A percentile compares a stretch with the other conserved stretches of the same genome.
phyloP scores from a whole-genome alignment of 2,888 invertebrate genomes.

The Lydus trimaculatus region DNA sequence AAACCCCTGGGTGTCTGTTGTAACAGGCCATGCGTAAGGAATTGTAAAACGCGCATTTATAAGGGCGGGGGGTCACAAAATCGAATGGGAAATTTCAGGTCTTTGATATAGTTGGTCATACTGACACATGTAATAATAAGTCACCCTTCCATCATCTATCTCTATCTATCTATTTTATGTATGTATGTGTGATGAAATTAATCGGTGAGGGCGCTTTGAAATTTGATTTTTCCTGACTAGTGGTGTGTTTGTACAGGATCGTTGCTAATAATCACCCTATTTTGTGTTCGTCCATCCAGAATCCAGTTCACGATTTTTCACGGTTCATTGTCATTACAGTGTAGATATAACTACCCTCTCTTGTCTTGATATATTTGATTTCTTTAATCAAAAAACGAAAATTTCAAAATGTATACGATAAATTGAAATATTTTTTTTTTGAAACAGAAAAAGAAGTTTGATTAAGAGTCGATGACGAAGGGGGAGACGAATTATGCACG shows the following conservation, averaged over 20 bases:
- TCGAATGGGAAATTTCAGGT: slow-evolving; percentile 36
- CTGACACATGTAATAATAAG: slow-evolving; percentile 41
- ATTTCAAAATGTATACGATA: neutral
- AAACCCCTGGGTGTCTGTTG: slow-evolving; percentile 57
- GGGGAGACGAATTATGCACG: slow-evolving; percentile 20
- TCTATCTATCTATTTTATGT: neutral
- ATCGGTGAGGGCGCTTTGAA: slow-evolving; percentile 54
- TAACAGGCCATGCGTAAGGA: slow-evolving; percentile 58
- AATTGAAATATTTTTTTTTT: neutral
- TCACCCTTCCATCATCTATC: slow-evolving; percentile 18
- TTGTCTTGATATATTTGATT: neutral
- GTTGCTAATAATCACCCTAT: slow-evolving; percentile 50
- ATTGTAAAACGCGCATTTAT: slow-evolving; percentile 45
- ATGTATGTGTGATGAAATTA: slow-evolving; percentile 49
- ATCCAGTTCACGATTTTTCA: slow-evolving; percentile 1
- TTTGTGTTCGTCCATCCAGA: slow-evolving; percentile 2
- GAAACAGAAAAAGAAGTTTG: neutral
- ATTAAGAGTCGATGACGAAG: slow-evolving; percentile 23
- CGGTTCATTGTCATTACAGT: neutral
- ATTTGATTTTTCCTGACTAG: slow-evolving; percentile 56
- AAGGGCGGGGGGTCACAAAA: slow-evolving; percentile 41
- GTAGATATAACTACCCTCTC: neutral
- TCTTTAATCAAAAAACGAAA: neutral
- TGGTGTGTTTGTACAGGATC: slow-evolving; percentile 49
- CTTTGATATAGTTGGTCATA: slow-evolving; percentile 39